Conservation (phyloP, 2,797 vertebrate species). For the Aldrovandia affinis region DNA sequence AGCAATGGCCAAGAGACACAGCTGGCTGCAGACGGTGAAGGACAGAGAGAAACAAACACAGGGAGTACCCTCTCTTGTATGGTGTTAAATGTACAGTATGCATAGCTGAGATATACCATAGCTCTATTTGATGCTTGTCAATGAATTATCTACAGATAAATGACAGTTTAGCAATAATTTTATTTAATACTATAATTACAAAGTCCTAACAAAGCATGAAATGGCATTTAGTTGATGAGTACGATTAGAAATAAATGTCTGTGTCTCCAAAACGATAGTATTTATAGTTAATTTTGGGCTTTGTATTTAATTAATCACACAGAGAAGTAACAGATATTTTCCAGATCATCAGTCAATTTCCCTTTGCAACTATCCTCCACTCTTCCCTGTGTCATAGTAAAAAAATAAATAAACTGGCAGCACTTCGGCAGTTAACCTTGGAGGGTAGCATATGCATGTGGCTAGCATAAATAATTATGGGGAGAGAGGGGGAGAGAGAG, state of each 20-base stretch:
- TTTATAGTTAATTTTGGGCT: neutral
- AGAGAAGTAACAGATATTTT: neutral
- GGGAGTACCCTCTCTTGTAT: neutral
- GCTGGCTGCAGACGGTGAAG: slow-evolving; percentile 25
- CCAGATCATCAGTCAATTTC: slow-evolving; percentile 4
- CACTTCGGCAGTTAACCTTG: slow-evolving; percentile 27
- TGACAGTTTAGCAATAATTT: neutral
- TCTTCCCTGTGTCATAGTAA: neutral
- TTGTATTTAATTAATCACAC: neutral
- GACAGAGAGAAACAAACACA: slow-evolving; percentile 11
- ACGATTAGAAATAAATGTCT: neutral
- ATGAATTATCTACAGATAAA: neutral
- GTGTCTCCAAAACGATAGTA: neutral
- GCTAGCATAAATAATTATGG: slow-evolving; percentile 35
- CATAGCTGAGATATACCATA: neutral
- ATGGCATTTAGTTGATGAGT: slow-evolving; percentile 14
- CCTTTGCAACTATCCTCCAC: neutral
- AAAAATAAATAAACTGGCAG: neutral
- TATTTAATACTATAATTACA: neutral
- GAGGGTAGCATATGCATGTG: slow-evolving; percentile 30
- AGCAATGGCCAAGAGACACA: slow-evolving; percentile 21
- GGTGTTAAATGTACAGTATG: neutral
- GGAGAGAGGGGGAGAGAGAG: neutral
- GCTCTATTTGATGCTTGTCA: neutral
- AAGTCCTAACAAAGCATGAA: neutral